Conservation (phyloP, 2,888 invertebrate genomes). For the Ypsolopha scabrella region DNA sequence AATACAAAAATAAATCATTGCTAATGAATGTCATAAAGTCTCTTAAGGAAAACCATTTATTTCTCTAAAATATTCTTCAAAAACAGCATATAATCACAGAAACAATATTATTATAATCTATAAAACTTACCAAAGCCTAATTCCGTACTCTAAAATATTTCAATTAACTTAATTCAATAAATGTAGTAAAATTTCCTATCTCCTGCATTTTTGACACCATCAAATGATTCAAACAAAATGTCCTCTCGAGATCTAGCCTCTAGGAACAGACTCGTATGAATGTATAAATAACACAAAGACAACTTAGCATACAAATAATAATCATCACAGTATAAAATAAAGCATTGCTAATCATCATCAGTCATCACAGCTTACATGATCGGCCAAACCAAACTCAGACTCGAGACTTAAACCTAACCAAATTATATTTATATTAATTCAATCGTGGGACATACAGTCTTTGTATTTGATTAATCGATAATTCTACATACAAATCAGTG, state of each 20-base stretch:
- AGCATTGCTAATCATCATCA: slow-evolving; percentile 34
- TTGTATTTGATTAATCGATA: slow-evolving; percentile 8
- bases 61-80: slow-evolving; percentile 40
- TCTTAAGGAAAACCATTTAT: slow-evolving; percentile 7
- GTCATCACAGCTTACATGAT: slow-evolving; percentile 62
- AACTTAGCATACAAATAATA: slow-evolving; percentile 5
- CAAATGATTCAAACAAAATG: not conserved
- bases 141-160: slow-evolving; percentile 20
- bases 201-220: not conserved
- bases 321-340: slow-evolving; percentile 7
- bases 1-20: slow-evolving; percentile 64
- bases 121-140: slow-evolving; percentile 4
- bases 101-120: slow-evolving; percentile 33
- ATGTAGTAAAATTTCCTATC: not conserved
- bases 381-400: slow-evolving; percentile 37
- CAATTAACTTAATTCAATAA: slow-evolving; percentile 41
- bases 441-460: slow-evolving; percentile 22
- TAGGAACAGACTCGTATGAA: not conserved
- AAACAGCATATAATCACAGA: slow-evolving; percentile 44
- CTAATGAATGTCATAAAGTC: slow-evolving; percentile 13
- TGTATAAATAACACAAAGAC: slow-evolving; percentile 2
- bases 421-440: slow-evolving; percentile 19
- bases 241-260: slow-evolving; percentile 1
- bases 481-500: not conserved
- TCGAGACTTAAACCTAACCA: slow-evolving; percentile 25